Percentiles rank a stretch among this genome's conserved stretches.
Evolutionary conservation across 2,888 invertebrate genomes (phyloP).

Genomic region (Stenodera caucasica): DNA sequence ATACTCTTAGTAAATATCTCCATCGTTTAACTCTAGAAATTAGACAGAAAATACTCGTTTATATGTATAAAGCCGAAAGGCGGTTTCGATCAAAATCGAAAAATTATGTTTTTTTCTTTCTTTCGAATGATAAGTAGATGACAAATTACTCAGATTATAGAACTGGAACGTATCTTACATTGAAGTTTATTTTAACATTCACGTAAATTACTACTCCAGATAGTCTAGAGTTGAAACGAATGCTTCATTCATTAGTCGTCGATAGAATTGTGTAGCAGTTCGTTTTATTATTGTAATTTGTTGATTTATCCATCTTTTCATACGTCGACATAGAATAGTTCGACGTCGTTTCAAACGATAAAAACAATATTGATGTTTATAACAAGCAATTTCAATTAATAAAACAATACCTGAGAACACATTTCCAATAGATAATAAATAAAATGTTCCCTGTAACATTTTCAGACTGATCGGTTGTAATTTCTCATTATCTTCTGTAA

Average conservation of each 20-base stretch:
- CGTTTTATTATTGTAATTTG: slow-evolving; percentile 13
- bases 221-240: slow-evolving; percentile 45
- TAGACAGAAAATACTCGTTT: too few species aligned
- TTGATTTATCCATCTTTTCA: slow-evolving; percentile 13
- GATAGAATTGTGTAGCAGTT: slow-evolving; percentile 30
- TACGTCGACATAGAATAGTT: slow-evolving; percentile 10
- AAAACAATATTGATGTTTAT: slow-evolving; percentile 31
- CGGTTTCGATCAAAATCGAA: too few species aligned
- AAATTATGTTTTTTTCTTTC: too few species aligned
- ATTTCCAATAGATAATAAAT: slow-evolving; percentile 67
- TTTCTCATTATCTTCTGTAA: slow-evolving; percentile 49
- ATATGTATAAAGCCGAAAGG: too few species aligned
- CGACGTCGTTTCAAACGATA: slow-evolving; percentile 26
- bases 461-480: slow-evolving; percentile 69
- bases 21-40: too few species aligned
- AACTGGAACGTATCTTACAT: too few species aligned
- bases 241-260: slow-evolving; percentile 44
- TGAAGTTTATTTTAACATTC: too few species aligned
- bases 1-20: too few species aligned
- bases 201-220: slow-evolving; percentile 43
- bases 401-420: slow-evolving; percentile 61
- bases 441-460: slow-evolving; percentile 75
- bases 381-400: slow-evolving; percentile 35
- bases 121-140: too few species aligned
- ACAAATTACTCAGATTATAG: too few species aligned